A percentile compares a stretch with the other conserved stretches of the same genome.
Evolutionary conservation across 2,888 invertebrate genomes (phyloP).

Genomic region (Trissonchulus latispiculum): DNA sequence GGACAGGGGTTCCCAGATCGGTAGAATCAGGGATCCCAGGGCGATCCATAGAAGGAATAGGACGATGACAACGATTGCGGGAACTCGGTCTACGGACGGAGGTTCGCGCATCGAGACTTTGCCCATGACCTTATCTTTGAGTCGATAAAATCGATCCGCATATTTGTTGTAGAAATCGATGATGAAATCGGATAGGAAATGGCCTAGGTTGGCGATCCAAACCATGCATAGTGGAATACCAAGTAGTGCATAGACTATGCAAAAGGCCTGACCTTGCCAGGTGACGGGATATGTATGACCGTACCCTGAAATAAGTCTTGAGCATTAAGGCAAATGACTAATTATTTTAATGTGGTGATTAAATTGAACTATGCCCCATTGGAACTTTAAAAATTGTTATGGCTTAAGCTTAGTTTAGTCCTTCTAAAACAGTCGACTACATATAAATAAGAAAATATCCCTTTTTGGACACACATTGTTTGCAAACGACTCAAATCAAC

Average conservation of each 20-base stretch:
- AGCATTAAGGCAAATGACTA: too few species aligned
- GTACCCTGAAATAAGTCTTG: constrained; percentile 14
- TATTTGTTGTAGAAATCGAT: neutral
- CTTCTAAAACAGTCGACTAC: too few species aligned
- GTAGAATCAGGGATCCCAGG: neutral
- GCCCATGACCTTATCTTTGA: neutral
- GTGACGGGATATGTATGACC: constrained; percentile 3
- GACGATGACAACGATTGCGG: neutral
- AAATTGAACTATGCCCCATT: too few species aligned
- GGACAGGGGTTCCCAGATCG: neutral
- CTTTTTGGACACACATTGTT: too few species aligned
- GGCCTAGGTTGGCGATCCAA: constrained; percentile 15
- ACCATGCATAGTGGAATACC: constrained; percentile 17
- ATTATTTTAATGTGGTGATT: neutral
- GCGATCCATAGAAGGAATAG: neutral
- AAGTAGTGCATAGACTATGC: constrained; percentile 9
- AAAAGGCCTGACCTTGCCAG: neutral
- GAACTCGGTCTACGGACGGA: neutral
- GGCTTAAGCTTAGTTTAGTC: too few species aligned
- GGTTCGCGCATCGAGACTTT: neutral
- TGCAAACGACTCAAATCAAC: too few species aligned
- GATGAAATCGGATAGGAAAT: constrained; percentile 7
- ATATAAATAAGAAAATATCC: too few species aligned
- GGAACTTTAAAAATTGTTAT: too few species aligned
- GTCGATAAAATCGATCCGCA: neutral